phyloP scores from a whole-genome alignment of 1,140 invertebrate genomes.

The Ips nitidus region DNA sequence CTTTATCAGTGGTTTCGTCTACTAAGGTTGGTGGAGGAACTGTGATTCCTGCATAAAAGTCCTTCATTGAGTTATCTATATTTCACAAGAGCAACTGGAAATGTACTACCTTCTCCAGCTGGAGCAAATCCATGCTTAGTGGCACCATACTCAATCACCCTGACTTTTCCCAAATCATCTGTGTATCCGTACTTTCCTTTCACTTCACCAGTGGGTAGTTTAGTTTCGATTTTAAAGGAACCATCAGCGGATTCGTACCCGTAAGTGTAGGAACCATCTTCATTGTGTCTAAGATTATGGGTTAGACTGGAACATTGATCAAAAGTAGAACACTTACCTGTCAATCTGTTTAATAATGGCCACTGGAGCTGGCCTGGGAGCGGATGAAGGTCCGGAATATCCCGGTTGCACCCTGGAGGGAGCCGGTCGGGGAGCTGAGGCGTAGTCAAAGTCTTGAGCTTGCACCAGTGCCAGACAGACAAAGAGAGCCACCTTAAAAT shows the following conservation, averaged over 20 bases:
- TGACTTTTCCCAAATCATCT: slow-evolving; percentile 76
- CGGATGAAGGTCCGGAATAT: slow-evolving; percentile 53
- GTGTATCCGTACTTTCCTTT: slow-evolving; percentile 87
- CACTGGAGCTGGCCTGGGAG: slow-evolving; percentile 66
- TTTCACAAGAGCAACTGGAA: background rate
- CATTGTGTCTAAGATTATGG: slow-evolving; percentile 67
- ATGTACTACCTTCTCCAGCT: slow-evolving; percentile 66
- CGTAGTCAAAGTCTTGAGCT: slow-evolving; percentile 65
- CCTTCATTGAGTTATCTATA: background rate
- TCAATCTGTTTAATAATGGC: slow-evolving; percentile 85
- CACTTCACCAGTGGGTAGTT: slow-evolving; percentile 74
- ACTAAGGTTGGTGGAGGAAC: slow-evolving; percentile 77
- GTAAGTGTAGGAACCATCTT: slow-evolving; percentile 85
- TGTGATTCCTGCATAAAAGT: slow-evolving; percentile 58
- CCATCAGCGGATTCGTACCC: slow-evolving; percentile 84
- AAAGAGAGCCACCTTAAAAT: slow-evolving; percentile 53
- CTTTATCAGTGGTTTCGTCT: slow-evolving; percentile 66
- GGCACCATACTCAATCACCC: slow-evolving; percentile 85
- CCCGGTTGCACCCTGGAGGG: slow-evolving; percentile 50
- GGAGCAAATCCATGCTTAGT: slow-evolving; percentile 86
- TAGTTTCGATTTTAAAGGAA: slow-evolving; percentile 84
- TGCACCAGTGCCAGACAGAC: slow-evolving; percentile 50
- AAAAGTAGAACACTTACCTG: slow-evolving; percentile 53
- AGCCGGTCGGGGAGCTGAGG: slow-evolving; percentile 55
- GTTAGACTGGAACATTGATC: slow-evolving; percentile 31